phyloP scores from a whole-genome alignment of 2,113 vertebrate genomes.

The Spheniscus mendiculus region DNA sequence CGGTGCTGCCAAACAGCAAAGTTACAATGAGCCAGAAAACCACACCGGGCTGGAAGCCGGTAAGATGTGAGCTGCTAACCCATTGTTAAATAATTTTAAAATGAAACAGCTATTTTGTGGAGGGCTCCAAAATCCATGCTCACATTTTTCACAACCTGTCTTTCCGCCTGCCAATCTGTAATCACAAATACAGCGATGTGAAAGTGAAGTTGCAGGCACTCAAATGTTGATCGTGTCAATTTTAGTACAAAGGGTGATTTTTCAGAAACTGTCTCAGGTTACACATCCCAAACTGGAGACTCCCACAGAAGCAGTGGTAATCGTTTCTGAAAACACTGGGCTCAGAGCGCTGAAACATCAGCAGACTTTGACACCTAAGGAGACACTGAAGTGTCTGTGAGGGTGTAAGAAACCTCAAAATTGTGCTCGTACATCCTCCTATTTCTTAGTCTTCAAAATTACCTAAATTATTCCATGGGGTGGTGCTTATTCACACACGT shows the following conservation, averaged over 20 bases:
- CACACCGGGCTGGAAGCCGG: not conserved
- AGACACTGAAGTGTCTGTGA: not conserved
- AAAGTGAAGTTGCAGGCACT: not conserved
- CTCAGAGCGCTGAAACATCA: no score
- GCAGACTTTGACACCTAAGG: not conserved
- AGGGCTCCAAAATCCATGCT: not conserved
- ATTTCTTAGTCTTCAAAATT: not conserved
- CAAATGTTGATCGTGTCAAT: not conserved
- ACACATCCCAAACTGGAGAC: not conserved
- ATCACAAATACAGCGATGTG: not conserved
- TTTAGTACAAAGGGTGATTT: not conserved
- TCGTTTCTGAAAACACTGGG: accelerated
- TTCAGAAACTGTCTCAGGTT: not conserved
- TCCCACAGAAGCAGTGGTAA: not conserved
- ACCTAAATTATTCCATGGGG: no score
- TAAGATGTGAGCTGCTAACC: not conserved
- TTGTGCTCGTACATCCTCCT: not conserved
- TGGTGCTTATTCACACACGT: accelerated
- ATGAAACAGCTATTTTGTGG: not conserved
- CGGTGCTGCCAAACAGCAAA: not conserved
- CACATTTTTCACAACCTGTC: not conserved
- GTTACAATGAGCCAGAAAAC: not conserved
- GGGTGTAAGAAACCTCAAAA: not conserved
- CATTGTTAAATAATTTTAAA: not conserved
- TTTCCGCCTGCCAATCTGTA: not conserved